phyloP scores from a whole-genome alignment of 2,113 vertebrate genomes.

The Pluvianellus socialis region DNA sequence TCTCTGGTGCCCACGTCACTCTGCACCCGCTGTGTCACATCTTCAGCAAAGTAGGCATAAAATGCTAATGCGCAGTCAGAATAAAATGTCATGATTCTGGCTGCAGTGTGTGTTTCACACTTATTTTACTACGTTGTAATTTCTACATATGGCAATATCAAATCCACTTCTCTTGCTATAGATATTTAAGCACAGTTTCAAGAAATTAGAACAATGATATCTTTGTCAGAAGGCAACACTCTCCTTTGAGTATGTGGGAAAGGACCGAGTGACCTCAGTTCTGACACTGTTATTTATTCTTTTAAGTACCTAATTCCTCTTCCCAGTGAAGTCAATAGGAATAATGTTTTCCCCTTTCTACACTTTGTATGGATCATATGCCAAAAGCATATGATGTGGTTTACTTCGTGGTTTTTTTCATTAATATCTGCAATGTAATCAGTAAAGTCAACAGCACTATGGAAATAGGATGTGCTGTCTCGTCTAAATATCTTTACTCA shows the following conservation, averaged over 20 bases:
- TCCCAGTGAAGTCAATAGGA: neutral
- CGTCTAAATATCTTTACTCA: neutral
- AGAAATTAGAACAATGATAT: neutral
- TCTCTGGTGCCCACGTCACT: neutral
- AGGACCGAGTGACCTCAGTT: neutral
- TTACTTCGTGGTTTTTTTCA: neutral
- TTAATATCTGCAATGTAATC: neutral
- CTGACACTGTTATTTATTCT: neutral
- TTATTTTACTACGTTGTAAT: neutral
- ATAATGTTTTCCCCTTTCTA: neutral
- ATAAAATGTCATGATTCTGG: neutral
- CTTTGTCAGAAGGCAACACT: neutral
- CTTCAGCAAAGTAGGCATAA: constrained; percentile 5
- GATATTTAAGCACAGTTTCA: neutral
- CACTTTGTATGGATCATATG: neutral
- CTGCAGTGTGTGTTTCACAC: neutral
- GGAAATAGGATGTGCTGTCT: neutral
- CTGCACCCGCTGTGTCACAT: neutral
- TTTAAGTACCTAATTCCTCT: neutral
- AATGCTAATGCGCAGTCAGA: neutral
- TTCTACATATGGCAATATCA: neutral
- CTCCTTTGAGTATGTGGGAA: neutral
- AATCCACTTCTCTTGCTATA: neutral
- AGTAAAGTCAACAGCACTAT: neutral
- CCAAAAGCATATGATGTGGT: neutral